phyloP scores from a whole-genome alignment of 2,797 vertebrate species.

The Gymnopithys bicolor region DNA sequence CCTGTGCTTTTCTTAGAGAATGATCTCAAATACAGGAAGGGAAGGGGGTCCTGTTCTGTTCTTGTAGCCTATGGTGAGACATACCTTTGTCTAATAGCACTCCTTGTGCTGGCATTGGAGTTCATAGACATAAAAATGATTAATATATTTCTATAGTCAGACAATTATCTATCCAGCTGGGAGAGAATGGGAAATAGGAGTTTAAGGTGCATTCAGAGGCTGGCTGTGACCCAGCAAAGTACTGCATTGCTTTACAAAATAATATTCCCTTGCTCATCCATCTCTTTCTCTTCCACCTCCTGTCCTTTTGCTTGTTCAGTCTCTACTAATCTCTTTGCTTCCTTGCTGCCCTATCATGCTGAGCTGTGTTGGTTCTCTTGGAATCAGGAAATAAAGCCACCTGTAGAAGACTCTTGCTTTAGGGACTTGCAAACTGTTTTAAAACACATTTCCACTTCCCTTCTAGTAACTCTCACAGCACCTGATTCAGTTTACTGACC shows the following conservation, averaged over 20 bases:
- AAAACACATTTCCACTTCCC: not conserved
- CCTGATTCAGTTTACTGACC: not conserved
- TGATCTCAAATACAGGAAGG: constrained; percentile 30
- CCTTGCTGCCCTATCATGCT: not conserved
- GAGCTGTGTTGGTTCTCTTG: not conserved
- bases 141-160: constrained; percentile 45
- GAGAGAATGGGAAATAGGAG: constrained; percentile 36
- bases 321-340: not conserved
- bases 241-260: constrained; percentile 30
- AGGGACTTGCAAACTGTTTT: not conserved
- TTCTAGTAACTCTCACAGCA: not conserved
- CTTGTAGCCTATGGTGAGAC: constrained; percentile 35
- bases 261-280: not conserved
- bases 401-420: not conserved
- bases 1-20: constrained; percentile 37
- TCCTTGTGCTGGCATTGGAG: not conserved
- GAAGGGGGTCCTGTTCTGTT: constrained; percentile 33
- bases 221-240: constrained; percentile 20
- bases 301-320: not conserved
- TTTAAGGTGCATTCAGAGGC: constrained; percentile 25
- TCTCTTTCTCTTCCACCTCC: not conserved
- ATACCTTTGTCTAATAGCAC: constrained; percentile 17
- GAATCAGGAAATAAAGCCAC: not conserved
- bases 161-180: constrained; percentile 55
- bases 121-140: constrained; percentile 52